Percentiles rank a stretch among this genome's conserved stretches.
Conservation (phyloP, 1,140 invertebrate species). For the Tribolium madens region DNA sequence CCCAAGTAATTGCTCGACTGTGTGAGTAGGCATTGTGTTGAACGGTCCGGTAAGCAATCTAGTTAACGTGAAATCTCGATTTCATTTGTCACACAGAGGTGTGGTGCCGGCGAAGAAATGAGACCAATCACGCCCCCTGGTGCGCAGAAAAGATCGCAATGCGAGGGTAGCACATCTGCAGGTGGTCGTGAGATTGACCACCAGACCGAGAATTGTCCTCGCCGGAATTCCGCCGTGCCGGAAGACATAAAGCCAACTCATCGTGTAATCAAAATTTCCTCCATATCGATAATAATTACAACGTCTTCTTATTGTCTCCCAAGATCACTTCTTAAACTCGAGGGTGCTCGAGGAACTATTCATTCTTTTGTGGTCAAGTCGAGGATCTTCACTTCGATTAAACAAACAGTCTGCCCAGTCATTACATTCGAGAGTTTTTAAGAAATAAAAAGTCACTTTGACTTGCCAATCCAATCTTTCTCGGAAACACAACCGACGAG, state of each 20-base stretch:
- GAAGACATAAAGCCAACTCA: conserved; percentile 40
- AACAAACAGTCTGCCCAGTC: conserved; percentile 47
- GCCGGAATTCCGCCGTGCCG: conserved; percentile 46
- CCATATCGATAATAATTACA: conserved; percentile 14
- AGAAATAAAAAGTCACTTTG: background rate
- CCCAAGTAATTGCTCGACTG: conserved; percentile 43
- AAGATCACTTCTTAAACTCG: conserved; percentile 1
- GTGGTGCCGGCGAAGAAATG: conserved; percentile 43
- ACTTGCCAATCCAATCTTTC: conserved; percentile 26
- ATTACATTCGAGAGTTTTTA: conserved; percentile 41
- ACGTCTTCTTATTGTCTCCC: conserved; percentile 4
- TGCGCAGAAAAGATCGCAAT: conserved; percentile 52
- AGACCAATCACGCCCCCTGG: conserved; percentile 52
- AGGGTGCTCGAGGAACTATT: conserved; percentile 17
- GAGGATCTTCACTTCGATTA: conserved; percentile 35
- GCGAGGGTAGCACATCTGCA: conserved; percentile 45
- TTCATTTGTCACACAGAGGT: conserved; percentile 52
- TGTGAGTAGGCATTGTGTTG: conserved; percentile 33
- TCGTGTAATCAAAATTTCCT: conserved; percentile 24
- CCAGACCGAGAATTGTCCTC: conserved; percentile 39
- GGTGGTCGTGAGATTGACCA: conserved; percentile 47
- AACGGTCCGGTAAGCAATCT: conserved; percentile 51
- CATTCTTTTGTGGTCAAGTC: conserved; percentile 16
- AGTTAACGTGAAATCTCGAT: conserved; percentile 55
- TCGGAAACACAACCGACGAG: background rate